These are phyloP conservation scores for Urosaurus nigricauda DNA, from an alignment of 2,797 vertebrate species.

Conservation along the genomic window DNA sequence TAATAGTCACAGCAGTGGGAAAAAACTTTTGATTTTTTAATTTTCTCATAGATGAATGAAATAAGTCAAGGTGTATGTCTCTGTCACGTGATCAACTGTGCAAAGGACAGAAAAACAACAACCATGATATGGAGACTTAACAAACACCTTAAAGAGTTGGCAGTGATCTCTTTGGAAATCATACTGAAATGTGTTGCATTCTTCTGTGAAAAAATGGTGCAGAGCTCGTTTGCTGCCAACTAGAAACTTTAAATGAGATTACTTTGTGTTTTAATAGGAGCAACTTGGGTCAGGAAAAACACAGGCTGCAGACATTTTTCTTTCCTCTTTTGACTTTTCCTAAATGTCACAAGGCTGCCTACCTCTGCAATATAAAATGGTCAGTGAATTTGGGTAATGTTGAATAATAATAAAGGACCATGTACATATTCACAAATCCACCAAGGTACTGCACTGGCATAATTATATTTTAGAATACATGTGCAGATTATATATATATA, in stretches of 20 bases:
- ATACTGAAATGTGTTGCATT: conserved; percentile 48
- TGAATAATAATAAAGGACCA: conserved; percentile 32
- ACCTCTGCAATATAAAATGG: not conserved
- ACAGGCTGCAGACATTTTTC: conserved; percentile 43
- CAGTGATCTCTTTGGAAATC: conserved; percentile 17
- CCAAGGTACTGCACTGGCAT: not conserved
- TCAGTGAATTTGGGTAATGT: conserved; percentile 13
- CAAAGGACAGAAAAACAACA: conserved; percentile 9
- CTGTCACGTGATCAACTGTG: not conserved
- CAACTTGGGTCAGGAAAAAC: conserved; percentile 60
- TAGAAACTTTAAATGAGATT: conserved; percentile 69
- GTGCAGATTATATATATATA: not conserved
- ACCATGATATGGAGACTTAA: conserved; percentile 4
- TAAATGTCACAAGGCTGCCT: conserved; percentile 60
- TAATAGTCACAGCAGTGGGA: no score
- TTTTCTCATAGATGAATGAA: no score
- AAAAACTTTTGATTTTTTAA: no score
- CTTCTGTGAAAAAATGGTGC: conserved; percentile 58
- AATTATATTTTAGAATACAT: conserved; percentile 31
- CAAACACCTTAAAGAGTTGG: conserved; percentile 50
- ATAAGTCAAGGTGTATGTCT: not conserved
- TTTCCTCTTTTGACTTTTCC: conserved; percentile 46
- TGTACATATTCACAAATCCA: conserved; percentile 8
- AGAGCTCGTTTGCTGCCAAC: conserved; percentile 56
- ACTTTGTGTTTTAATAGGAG: conserved; percentile 59